Conservation (phyloP, 2,888 invertebrate genomes). For the Ethmia dodecea region DNA sequence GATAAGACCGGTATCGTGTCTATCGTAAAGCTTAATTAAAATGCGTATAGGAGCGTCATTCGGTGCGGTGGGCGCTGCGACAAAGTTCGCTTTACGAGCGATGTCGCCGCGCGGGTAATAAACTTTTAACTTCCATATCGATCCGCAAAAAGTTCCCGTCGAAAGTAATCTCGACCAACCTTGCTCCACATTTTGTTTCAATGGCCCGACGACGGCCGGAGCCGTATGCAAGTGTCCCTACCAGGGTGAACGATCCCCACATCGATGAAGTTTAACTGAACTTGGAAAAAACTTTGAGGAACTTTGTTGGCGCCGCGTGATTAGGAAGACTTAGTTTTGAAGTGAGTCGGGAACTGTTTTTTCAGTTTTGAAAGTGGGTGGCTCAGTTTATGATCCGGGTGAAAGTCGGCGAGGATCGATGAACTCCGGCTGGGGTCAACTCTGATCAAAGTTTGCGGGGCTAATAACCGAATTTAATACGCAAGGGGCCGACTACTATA, state of each 20-base stretch:
- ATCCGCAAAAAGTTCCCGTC: constrained; percentile 67
- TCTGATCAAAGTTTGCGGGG: constrained; percentile 67
- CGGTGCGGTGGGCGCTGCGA: constrained; percentile 19
- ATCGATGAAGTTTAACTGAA: constrained; percentile 73
- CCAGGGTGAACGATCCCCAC: constrained; percentile 73
- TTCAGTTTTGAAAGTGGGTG: constrained; percentile 77
- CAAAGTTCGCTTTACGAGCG: constrained; percentile 48
- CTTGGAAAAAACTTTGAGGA: constrained; percentile 72
- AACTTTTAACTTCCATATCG: constrained; percentile 71
- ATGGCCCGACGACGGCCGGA: constrained; percentile 51
- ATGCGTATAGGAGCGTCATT: constrained; percentile 15
- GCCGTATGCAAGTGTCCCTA: constrained; percentile 75
- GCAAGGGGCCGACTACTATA: constrained; percentile 42
- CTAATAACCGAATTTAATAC: constrained; percentile 73
- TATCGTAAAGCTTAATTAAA: constrained; percentile 26
- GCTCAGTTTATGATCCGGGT: constrained; percentile 76
- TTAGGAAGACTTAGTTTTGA: constrained; percentile 77
- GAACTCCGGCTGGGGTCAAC: constrained; percentile 73
- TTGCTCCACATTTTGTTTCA: constrained; percentile 74
- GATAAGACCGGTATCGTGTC: not conserved
- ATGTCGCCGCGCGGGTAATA: constrained; percentile 47
- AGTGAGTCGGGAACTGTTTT: constrained; percentile 72
- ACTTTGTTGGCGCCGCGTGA: constrained; percentile 73
- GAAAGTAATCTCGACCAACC: constrained; percentile 73
- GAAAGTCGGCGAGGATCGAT: constrained; percentile 66